Base-by-base conservation (phyloP, 2,113 vertebrate species). In the Labeo catla region DNA sequence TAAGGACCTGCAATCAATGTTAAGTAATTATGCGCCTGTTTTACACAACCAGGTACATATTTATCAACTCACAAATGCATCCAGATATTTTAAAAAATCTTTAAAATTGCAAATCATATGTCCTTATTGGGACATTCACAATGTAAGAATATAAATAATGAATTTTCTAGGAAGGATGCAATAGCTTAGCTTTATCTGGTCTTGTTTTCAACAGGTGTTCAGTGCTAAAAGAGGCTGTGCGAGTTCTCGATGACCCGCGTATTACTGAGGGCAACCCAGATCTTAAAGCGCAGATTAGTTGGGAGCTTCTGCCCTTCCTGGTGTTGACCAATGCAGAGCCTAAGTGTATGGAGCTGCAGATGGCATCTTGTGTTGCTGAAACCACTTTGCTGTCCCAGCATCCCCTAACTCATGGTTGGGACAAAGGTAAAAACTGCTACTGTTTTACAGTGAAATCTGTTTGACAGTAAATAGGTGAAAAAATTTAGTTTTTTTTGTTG, bases 371-470 rank as follows among this genome's bases (percentile, higher is more conserved):
- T 84, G 74, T 99, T 1, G 95, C 96, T 87, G 91, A 91, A 19
- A 97, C 93, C 39, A 80, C 87, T 28, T 65, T 97, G 77, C 89
- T 98, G 52, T 90, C 92, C 34, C 92, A 96, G 7, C 96, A 97
- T 84, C 96, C 96, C 50, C 91, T 99, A 19, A 94, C 98, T 34
- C 92, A 88, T 72, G 95, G 92, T 23, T 99, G 98, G 97, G 92
- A 93, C 47, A 59, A 93, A 94, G 96, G 98, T 99, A 93, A 93
- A 70, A 45, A 28, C 61, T 52, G 12, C 10, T 13, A n/a, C 39
- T 15, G 68, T 47, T 61, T 43, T 61, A 63, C 5, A 39, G 23
- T 78, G 12, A 54, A 34, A 36, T 36, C 12, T 19, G 2, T 28
- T 28, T 28, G 28, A 28, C 28, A n/a, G n/a, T n/a, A n/a, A n/a